phyloP scores from a whole-genome alignment of 1,140 invertebrate species.

The Akabosia matsudoensis region DNA sequence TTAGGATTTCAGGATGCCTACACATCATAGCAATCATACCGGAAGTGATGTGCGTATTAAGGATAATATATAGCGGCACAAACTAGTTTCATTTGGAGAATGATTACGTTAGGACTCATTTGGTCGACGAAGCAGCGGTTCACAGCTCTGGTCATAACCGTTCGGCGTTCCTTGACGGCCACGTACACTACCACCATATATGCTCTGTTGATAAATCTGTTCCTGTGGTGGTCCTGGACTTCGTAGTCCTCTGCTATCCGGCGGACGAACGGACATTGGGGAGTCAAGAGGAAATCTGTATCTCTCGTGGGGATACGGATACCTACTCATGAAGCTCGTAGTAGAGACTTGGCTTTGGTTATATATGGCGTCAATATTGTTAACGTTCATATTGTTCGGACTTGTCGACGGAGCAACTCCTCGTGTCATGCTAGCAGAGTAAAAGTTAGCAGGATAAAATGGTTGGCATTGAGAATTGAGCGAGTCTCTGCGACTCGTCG shows the following conservation, averaged over 20 bases:
- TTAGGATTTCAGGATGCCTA: too few species aligned
- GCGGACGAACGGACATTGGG: background rate
- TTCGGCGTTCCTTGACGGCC: conserved; percentile 5
- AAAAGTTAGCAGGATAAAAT: conserved; percentile 22
- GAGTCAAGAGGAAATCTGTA: conserved; percentile 5
- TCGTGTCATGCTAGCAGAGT: conserved; percentile 10
- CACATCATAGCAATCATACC: too few species aligned
- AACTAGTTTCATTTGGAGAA: too few species aligned
- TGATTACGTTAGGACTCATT: background rate
- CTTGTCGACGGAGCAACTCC: background rate
- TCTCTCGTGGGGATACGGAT: conserved; percentile 8
- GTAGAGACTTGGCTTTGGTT: conserved; percentile 18
- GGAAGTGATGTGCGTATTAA: too few species aligned
- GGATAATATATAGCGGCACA: too few species aligned
- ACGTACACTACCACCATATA: conserved; percentile 1
- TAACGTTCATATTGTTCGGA: background rate
- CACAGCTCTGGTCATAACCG: conserved; percentile 9
- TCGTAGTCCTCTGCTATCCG: background rate
- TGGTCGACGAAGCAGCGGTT: background rate
- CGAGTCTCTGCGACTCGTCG: background rate
- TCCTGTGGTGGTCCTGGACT: background rate
- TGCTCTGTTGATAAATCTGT: background rate
- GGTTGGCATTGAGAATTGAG: conserved; percentile 17
- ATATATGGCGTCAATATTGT: conserved; percentile 1
- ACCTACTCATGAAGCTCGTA: background rate